Evolutionary conservation across 2,113 vertebrate genomes (phyloP), one percentile per base, ranked within the genome.

Genomic region (Podilymbus podiceps): DNA sequence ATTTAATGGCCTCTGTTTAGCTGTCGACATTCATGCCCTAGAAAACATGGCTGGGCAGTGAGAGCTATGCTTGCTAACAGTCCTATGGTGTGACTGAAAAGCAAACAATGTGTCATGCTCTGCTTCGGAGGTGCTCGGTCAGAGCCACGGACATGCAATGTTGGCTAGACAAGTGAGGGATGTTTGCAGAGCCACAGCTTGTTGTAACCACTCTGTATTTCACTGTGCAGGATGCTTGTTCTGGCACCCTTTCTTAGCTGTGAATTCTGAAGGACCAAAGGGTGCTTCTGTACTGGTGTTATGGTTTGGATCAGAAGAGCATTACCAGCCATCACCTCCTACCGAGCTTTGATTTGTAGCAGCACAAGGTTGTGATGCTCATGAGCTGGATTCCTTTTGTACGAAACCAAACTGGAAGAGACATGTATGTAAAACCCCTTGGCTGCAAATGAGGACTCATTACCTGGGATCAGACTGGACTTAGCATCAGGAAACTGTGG

Each of bases 381-480:
- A 16, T 33, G 8, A 73, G 33, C 31, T 71, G 22, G 5, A 78
- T 74, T 91, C 15, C 33, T 93, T 75, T 59, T 25, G 12, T 11
- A 22, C 33, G 49, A 73, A 85, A 58, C 25, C 23, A 64, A 44
- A 35, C 13, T 77, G 46, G 46, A 62, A 67, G 50, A 66, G 50
- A 66, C 0, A 0, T 58, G 13, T 6, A 31, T 1, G 2, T 69
- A 60, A 72, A 79, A 21, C 14, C 25, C 13, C 11, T 19, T 2
- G 7, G 25, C 23, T 87, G 63, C 8, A 68, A 50, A 80, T 25
- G 24, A 86, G 11, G 10, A 11, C 15, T 64, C 12, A 17, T 33
- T 47, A 60, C 14, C 23, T 75, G 35, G 27, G 44, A 13, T 63
- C 47, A 52, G 56, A 55, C 30, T 55, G 68, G 47, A 8, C 18